Evolutionary conservation across 2,797 vertebrate species (phyloP).

Genomic region (Oceanodroma leucorhoa): DNA sequence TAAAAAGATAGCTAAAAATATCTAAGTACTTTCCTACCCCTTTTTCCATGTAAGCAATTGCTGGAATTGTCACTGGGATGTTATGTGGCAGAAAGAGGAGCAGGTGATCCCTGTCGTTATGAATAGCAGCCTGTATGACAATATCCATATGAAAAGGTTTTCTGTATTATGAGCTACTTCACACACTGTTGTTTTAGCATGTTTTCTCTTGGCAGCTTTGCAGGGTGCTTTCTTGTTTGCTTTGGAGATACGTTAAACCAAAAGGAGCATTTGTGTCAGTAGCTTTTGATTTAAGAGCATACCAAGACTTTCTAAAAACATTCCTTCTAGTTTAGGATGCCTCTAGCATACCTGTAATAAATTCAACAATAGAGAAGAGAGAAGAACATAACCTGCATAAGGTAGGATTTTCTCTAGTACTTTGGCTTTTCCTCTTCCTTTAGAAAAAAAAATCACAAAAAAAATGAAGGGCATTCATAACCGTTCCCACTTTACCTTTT

Average conservation of each 20-base stretch:
- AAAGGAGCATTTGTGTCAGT: not conserved
- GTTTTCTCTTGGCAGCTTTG: conserved; percentile 16
- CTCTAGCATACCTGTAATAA: conserved; percentile 4
- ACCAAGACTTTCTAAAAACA: not conserved
- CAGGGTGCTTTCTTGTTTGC: conserved; percentile 9
- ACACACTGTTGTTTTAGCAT: conserved; percentile 3
- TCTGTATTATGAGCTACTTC: not conserved
- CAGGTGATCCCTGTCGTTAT: conserved; percentile 20
- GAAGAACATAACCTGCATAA: conserved; percentile 1
- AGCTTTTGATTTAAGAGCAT: conserved; percentile 4
- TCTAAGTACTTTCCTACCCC: conserved; percentile 29
- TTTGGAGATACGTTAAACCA: not conserved
- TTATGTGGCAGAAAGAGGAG: conserved; percentile 28
- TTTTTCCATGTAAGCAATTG: conserved; percentile 47
- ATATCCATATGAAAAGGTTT: not conserved
- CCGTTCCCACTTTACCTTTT: not conserved
- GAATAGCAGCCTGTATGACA: conserved; percentile 43
- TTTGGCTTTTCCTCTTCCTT: not conserved
- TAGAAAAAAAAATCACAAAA: not conserved
- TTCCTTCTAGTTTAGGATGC: conserved; percentile 27
- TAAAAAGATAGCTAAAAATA: conserved; percentile 60
- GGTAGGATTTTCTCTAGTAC: conserved; percentile 12
- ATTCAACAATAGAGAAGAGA: conserved; percentile 37
- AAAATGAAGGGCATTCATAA: not conserved
- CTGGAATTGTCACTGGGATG: not conserved